Percentiles rank a stretch among this genome's conserved stretches.
These are phyloP conservation scores for Lasioglossum pauxillum DNA, from an alignment of 2,888 invertebrate species.

Conservation along the genomic window DNA sequence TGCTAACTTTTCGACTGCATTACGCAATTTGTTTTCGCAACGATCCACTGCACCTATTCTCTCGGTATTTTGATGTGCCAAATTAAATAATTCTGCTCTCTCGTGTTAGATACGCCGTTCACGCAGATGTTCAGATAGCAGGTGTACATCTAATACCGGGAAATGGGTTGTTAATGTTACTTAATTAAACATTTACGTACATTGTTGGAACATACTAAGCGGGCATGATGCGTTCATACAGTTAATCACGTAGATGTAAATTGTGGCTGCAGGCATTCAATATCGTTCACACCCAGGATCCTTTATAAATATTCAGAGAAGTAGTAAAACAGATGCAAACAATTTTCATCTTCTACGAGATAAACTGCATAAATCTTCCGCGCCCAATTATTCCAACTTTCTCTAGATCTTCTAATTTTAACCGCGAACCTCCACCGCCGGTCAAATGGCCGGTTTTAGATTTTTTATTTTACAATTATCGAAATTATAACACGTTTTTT, in stretches of 20 bases:
- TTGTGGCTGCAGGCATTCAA: not conserved
- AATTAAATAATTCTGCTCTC: conserved; percentile 8
- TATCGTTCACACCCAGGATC: too few species aligned
- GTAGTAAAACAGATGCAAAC: not conserved
- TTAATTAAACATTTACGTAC: not conserved
- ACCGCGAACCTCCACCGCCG: too few species aligned
- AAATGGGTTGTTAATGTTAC: not conserved
- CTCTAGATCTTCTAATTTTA: too few species aligned
- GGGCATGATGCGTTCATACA: not conserved
- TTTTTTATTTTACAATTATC: too few species aligned
- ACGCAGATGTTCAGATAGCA: not conserved
- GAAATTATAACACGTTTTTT: too few species aligned
- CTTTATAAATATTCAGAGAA: too few species aligned
- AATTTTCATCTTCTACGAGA: not conserved
- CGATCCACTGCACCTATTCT: conserved; percentile 9
- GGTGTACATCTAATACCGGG: not conserved
- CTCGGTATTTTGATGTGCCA: conserved; percentile 31
- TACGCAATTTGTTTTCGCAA: conserved; percentile 47
- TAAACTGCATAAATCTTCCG: not conserved
- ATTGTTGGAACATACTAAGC: not conserved
- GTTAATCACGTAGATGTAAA: not conserved
- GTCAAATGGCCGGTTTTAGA: too few species aligned
- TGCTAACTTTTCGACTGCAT: conserved; percentile 15
- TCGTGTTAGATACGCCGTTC: not conserved
- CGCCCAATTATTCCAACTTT: too few species aligned